Base-by-base conservation (phyloP, 2,888 invertebrate genomes). In the Eurytoma adleriae region DNA sequence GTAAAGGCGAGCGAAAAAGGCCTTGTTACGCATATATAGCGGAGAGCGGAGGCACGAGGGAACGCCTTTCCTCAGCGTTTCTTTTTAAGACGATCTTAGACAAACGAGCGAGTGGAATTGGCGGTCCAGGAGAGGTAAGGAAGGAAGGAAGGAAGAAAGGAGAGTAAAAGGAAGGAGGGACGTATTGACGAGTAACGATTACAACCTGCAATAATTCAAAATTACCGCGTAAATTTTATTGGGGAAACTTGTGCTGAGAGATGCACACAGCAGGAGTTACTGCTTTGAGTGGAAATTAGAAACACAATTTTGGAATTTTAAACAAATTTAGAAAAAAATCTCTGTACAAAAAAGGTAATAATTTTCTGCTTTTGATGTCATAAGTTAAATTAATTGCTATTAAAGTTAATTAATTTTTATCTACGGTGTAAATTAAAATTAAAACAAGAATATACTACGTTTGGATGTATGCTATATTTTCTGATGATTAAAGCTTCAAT, bases 1-100 rank as follows among this genome's bases (percentile, higher is more conserved):
- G 69, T 69, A 69, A 69, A 69, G 69, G 57, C 69, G 40, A 68
- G 68, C 56, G 27, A 68, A 68, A 68, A 56, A 68, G 68, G n/a
- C 18, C 54, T 54, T 56, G 27, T 68, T 68, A 30, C 54, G 56
- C 30, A 18, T 16, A 40, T 67, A n/a, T 66, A 16, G 40, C 40
- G 20, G 24, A 14, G 5, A 7, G n/a, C 54, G 30, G 1, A 24
- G 14, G 13, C 7, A 24, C 27, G 16, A 4, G n/a, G 27, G 10
- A 52, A 52, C n/a, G 52, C 16, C 18, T 67, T 67, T 18, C 12
- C 52, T 20, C 52, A 0, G n/a, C 54, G 16, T 14, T 54, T n/a
- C 7, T 40, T 54, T 54, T 54, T 54, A 54, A 54, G 54, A 14
- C 54, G 16, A 54, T 14, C 54, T 54, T n/a, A 54, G n/a, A n/a